phyloP scores from a whole-genome alignment of 2,888 invertebrate genomes.

The Stenoptilia bipunctidactyla region DNA sequence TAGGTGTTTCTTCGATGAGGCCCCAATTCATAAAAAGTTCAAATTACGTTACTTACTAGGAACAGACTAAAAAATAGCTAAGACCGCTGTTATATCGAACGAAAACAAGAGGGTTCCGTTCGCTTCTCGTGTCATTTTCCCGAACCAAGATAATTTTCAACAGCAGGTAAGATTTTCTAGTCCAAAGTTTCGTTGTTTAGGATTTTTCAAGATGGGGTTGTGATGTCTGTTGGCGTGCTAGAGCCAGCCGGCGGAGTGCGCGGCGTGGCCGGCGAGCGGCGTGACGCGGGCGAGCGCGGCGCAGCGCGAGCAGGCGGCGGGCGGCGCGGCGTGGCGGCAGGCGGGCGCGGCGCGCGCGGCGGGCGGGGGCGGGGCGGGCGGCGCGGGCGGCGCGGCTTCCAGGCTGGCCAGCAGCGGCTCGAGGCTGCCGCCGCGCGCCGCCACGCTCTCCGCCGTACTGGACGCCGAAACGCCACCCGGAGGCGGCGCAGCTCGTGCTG shows the following conservation, averaged over 20 bases:
- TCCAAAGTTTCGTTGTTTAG: no score
- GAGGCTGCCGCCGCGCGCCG: conserved; percentile 59
- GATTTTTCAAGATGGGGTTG: neutral
- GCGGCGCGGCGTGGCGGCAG: conserved; percentile 3
- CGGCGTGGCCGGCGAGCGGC: conserved; percentile 80
- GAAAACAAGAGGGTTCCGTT: conserved; percentile 7
- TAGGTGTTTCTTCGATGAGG: no score
- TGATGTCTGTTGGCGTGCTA: conserved; percentile 23
- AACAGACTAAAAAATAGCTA: neutral
- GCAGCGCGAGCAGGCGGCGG: conserved; percentile 40
- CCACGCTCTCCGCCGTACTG: conserved; percentile 19
- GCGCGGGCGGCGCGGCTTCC: conserved; percentile 25
- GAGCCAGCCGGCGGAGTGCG: conserved; percentile 78
- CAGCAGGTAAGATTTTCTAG: no score
- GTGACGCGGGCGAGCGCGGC: conserved; percentile 78
- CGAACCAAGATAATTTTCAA: neutral
- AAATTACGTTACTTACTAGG: no score
- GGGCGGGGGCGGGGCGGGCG: conserved; percentile 9
- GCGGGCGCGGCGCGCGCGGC: conserved; percentile 1
- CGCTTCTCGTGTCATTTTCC: conserved; percentile 9
- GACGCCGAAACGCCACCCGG: conserved; percentile 19
- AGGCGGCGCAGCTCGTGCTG: conserved; percentile 42
- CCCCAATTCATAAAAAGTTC: no score
- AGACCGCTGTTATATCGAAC: no score
- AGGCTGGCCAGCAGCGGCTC: conserved; percentile 75